Evolutionary conservation across 2,113 vertebrate genomes (phyloP).

Genomic region (Lonchura striata): DNA sequence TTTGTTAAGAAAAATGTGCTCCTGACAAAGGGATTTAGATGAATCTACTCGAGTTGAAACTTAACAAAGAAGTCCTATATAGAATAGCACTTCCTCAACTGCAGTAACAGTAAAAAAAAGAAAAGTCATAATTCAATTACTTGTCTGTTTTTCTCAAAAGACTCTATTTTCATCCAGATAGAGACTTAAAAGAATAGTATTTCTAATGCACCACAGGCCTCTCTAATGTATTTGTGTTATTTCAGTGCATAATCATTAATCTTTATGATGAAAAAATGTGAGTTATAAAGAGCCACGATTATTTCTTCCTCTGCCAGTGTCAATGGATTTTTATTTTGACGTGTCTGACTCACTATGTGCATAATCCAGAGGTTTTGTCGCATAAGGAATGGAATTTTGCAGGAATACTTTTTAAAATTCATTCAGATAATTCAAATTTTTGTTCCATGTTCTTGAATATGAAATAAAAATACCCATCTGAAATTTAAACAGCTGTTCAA

Average conservation of each 20-base stretch:
- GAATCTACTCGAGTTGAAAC: neutral
- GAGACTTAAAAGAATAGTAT: neutral
- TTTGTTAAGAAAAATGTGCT: neutral
- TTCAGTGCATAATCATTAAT: conserved; percentile 42
- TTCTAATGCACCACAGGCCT: neutral
- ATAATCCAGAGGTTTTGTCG: conserved; percentile 21
- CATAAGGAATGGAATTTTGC: neutral
- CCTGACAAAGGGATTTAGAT: neutral
- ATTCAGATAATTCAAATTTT: conserved; percentile 25
- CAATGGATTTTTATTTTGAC: conserved; percentile 56
- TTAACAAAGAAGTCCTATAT: neutral
- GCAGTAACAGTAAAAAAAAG: neutral
- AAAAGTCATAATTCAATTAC: neutral
- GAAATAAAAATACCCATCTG: neutral
- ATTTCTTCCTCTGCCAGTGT: conserved; percentile 53
- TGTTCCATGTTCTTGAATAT: neutral
- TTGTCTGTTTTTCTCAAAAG: neutral
- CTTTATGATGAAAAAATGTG: conserved; percentile 46
- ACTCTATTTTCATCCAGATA: neutral
- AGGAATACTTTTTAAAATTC: conserved; percentile 5
- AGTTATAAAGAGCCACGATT: conserved; percentile 44
- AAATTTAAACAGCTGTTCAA: conserved; percentile 22
- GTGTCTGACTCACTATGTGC: conserved; percentile 30
- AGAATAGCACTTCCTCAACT: neutral
- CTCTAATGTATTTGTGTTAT: conserved; percentile 42